Base-by-base conservation (phyloP, 2,888 invertebrate genomes). In the Leptarthrus brevirostris region DNA sequence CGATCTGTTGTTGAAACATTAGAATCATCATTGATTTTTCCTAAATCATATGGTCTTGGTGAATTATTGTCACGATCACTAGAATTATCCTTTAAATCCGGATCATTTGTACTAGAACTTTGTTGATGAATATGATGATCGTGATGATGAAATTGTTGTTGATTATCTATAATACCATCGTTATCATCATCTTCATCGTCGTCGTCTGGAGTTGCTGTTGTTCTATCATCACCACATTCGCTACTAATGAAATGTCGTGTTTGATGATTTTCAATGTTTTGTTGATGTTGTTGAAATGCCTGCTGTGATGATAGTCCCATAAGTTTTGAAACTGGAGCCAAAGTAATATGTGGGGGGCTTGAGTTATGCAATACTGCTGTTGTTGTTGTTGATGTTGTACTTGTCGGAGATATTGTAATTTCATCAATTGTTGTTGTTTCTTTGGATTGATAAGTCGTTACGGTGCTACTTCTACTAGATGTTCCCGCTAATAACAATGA, bases 401-500 rank as follows among this genome's bases (percentile, higher is more conserved):
- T 34, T 34, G 72, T 8, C 20, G 72, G 30, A 4, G 30, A 16
- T 40, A 44, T 56, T 72, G 58, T 64, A 8, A 64, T 47, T 64
- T 64, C 64, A 14, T 64, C 64, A 44, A 64, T 18, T 8, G 36
- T 36, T 24, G 61, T 8, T 20, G 1, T 12, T n/a, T 40, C 58
- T 34, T 58, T 36, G 36, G 36, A 36, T 20, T 16, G 58, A 20
- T 58, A 40, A 40, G 10, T n/a, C 30, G 30, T 30, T 1, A 12
- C 8, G 12, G 40, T 12, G n/a, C 5, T 47, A n/a, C 3, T 24
- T 6, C 12, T 72, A 52, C 77, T 79, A 64, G 78, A 53, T 75
- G 66, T 74, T 80, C 81, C 8, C 81, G 81, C 5, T 81, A 82
- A 3, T 81, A 81, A 1, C 82, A 81, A 44, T 82, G 83, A 53